These are phyloP conservation scores for Samia ricini DNA, from an alignment of 1,140 invertebrate genomes.

Conservation along the genomic window DNA sequence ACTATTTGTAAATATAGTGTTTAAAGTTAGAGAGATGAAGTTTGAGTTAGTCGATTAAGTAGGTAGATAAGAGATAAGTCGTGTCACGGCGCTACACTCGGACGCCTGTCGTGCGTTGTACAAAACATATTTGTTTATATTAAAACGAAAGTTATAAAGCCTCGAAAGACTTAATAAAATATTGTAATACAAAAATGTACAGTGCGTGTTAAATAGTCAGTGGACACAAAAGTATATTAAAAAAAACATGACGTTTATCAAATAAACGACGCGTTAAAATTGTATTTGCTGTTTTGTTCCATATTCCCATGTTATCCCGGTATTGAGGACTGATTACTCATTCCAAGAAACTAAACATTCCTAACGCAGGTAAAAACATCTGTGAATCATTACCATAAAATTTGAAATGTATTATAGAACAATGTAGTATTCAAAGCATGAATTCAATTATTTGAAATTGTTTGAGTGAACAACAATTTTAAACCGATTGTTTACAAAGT, in stretches of 20 bases:
- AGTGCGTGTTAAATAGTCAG: constrained; percentile 77
- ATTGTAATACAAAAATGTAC: constrained; percentile 76
- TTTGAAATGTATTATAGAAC: not conserved
- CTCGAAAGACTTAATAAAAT: constrained; percentile 68
- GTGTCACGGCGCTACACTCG: constrained; percentile 68
- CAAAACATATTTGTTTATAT: constrained; percentile 75
- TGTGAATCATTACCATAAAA: not conserved
- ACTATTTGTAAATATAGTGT: constrained; percentile 75
- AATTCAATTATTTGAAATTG: not conserved
- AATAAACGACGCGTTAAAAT: constrained; percentile 75
- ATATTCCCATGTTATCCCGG: constrained; percentile 33
- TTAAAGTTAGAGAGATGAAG: constrained; percentile 60
- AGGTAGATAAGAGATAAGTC: constrained; percentile 66
- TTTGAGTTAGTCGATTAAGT: constrained; percentile 66
- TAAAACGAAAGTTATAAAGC: constrained; percentile 67
- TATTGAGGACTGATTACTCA: not conserved
- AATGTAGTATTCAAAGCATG: not conserved
- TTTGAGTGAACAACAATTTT: not conserved
- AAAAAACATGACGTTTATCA: constrained; percentile 69
- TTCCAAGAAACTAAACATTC: constrained; percentile 1
- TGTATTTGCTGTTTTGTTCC: constrained; percentile 69
- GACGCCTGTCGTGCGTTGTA: constrained; percentile 71
- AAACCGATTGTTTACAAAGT: not conserved
- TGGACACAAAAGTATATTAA: constrained; percentile 76
- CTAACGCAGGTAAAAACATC: not conserved